Base-by-base conservation (phyloP, 1,140 invertebrate species). In the Melanaphis sacchari region DNA sequence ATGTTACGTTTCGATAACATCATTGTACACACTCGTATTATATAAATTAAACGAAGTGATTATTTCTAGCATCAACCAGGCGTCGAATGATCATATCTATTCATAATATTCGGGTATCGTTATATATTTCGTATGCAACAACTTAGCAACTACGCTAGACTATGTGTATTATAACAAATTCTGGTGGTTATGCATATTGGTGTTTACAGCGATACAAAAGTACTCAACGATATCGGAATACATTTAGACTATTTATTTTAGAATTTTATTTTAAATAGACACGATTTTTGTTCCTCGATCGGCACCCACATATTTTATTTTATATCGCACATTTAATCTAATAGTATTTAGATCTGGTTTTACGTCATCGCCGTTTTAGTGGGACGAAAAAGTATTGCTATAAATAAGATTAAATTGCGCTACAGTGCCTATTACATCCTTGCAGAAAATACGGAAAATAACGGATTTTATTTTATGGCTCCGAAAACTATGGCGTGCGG, bases 341-440 rank as follows among this genome's bases (percentile, higher is more conserved):
- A 21, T 76, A 18, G 59, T 24, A 1, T 40, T 41, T 24, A n/a
- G 15, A 15, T 85, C 31, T 22, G 9, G 8, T 85, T 85, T 43
- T 49, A 21, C 46, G 18, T 49, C 18, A 49, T 49, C n/a, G 24
- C n/a, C n/a, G n/a, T 38, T 24, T 8, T 38, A 54, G 38, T 26
- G 24, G 24, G 0, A 31, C 46, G n/a, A 52, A 38, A 90, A 90
- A 59, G 38, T 90, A 59, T 90, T 38, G 88, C 52, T 40, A 41
- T 90, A 90, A 59, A 41, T 90, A 31, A 90, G 26, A 90, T 90
- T 90, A 59, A 90, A 90, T 11, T 59, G 3, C 88, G 52, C 52
- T 24, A 54, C 21, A n/a, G 5, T 40, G 24, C 31, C 36, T 46
- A 43, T n/a, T n/a, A 18, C 26, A 18, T 21, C 6, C 7, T 38